phyloP scores from a whole-genome alignment of 1,140 invertebrate species.

The Drosophila ohnishii region DNA sequence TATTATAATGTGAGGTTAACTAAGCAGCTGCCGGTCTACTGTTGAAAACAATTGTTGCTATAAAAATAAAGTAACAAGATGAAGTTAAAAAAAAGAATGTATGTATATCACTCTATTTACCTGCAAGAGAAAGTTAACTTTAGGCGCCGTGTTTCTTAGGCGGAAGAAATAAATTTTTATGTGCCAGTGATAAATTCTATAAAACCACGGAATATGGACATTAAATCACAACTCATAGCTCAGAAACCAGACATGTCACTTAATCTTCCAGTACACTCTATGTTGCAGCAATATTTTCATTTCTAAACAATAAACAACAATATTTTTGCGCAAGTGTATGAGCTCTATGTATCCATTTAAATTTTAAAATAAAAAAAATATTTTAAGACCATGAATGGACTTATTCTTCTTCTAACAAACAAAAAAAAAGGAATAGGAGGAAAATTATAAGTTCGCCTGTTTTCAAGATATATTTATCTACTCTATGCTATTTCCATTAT shows the following conservation, averaged over 20 bases:
- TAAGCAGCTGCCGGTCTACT: background rate
- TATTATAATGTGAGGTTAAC: background rate
- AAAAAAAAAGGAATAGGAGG: too few relatives aligned
- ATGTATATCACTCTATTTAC: background rate
- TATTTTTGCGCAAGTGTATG: conserved; percentile 34
- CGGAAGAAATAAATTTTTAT: conserved; percentile 1
- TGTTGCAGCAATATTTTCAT: conserved; percentile 5
- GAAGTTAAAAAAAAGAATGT: background rate
- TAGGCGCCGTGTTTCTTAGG: background rate
- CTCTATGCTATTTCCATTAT: too few relatives aligned
- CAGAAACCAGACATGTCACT: background rate
- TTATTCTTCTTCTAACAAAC: too few relatives aligned
- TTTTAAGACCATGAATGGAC: too few relatives aligned
- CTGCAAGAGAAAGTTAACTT: background rate
- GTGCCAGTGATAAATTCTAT: conserved; percentile 16
- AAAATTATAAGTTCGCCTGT: too few relatives aligned
- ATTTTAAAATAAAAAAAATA: too few relatives aligned
- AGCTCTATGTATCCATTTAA: too few relatives aligned
- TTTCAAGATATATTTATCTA: too few relatives aligned
- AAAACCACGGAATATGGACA: conserved; percentile 75
- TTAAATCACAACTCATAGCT: conserved; percentile 46
- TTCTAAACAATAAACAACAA: conserved; percentile 35
- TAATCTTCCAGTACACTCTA: background rate
- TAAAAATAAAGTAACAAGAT: background rate
- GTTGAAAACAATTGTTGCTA: background rate